Evolutionary conservation across 2,888 invertebrate genomes (phyloP).

Genomic region (Synergus japonicus): DNA sequence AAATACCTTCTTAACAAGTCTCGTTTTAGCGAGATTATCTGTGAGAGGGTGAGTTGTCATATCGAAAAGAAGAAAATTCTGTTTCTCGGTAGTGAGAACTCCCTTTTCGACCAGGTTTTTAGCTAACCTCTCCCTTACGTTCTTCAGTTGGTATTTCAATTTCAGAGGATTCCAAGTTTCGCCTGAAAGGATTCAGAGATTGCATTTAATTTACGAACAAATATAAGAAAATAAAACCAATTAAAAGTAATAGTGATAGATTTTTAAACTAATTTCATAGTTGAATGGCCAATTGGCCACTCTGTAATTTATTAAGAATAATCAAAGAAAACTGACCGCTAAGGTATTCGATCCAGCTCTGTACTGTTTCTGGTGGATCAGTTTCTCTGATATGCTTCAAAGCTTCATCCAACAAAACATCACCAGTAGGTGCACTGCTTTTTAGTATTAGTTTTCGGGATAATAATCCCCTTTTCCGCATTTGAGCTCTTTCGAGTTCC

Average conservation of each 20-base stretch:
- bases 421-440: slow-evolving; percentile 96
- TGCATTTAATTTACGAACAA: neutral
- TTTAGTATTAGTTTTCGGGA: slow-evolving; percentile 90
- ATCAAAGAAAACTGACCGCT: slow-evolving; percentile 85
- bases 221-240: too few species aligned
- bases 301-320: neutral
- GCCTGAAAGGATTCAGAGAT: slow-evolving; percentile 80
- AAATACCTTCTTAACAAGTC: slow-evolving; percentile 95
- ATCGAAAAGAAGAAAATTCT: slow-evolving; percentile 99
- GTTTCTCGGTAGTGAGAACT: slow-evolving; percentile 98
- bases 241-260: too few species aligned
- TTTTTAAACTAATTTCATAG: neutral
- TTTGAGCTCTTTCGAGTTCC: slow-evolving; percentile 97
- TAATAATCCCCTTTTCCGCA: slow-evolving; percentile 94
- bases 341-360: slow-evolving; percentile 99
- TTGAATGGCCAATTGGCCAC: neutral
- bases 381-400: slow-evolving; percentile 99
- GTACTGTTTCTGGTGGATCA: slow-evolving; percentile 97
- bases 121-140: slow-evolving; percentile 98
- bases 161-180: slow-evolving; percentile 99
- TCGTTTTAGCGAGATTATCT: slow-evolving; percentile 95
- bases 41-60: slow-evolving; percentile 99
- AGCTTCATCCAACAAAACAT: slow-evolving; percentile 96
- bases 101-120: slow-evolving; percentile 99
- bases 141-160: slow-evolving; percentile 97